Conservation (phyloP, 2,888 invertebrate genomes). For the Drosophila gaucha region DNA sequence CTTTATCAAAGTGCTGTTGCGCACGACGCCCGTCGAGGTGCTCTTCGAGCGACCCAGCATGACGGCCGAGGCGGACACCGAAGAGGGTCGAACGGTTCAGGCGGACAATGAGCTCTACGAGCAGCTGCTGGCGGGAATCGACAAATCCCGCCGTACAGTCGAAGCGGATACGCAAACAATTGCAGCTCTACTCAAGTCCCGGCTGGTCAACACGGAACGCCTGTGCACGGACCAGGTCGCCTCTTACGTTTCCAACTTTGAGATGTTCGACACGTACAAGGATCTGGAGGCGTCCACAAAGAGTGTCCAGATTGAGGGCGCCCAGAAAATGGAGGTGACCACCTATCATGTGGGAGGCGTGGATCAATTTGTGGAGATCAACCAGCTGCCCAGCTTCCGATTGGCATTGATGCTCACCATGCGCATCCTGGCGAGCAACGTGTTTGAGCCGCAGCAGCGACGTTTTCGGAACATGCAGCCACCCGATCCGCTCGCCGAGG, state of each 20-base stretch:
- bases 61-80: slow-evolving; percentile 87
- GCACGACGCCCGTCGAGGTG: slow-evolving; percentile 88
- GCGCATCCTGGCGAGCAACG: slow-evolving; percentile 89
- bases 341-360: slow-evolving; percentile 80
- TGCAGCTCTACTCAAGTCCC: slow-evolving; percentile 87
- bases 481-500: slow-evolving; percentile 87
- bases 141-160: slow-evolving; percentile 87
- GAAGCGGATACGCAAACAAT: slow-evolving; percentile 90
- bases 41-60: slow-evolving; percentile 88
- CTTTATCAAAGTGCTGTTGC: slow-evolving; percentile 87
- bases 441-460: slow-evolving; percentile 89
- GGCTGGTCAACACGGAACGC: slow-evolving; percentile 87
- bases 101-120: slow-evolving; percentile 89
- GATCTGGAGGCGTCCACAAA: slow-evolving; percentile 83
- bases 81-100: slow-evolving; percentile 87
- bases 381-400: slow-evolving; percentile 85
- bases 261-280: slow-evolving; percentile 90
- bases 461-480: slow-evolving; percentile 88
- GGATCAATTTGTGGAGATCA: slow-evolving; percentile 75
- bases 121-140: slow-evolving; percentile 88
- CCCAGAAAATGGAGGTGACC: slow-evolving; percentile 85
- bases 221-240: slow-evolving; percentile 86
- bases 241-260: slow-evolving; percentile 90
- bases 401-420: slow-evolving; percentile 89
- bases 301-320: slow-evolving; percentile 83